These are phyloP conservation scores for Caenorhabditis angaria DNA, from an alignment of 2,888 invertebrate genomes.

Conservation along the genomic window DNA sequence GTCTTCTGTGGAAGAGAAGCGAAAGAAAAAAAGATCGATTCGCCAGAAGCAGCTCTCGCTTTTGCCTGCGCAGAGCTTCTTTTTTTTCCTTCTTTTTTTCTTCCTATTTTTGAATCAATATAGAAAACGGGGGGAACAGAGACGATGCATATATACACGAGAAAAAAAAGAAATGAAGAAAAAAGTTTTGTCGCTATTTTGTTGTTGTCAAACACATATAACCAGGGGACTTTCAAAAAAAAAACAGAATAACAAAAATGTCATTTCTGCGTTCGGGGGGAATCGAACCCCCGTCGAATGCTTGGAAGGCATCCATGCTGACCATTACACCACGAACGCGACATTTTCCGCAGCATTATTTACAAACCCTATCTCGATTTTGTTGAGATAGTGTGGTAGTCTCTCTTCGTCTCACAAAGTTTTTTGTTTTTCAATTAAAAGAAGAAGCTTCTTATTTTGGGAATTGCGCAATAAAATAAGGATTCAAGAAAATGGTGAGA, in stretches of 20 bases:
- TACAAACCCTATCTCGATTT: neutral
- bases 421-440: neutral
- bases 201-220: slow-evolving; percentile 10
- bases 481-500: neutral
- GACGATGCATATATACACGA: neutral
- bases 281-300: slow-evolving; percentile 64
- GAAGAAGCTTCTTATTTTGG: too few species aligned
- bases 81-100: slow-evolving; percentile 8
- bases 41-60: slow-evolving; percentile 30
- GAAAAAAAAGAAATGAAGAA: neutral
- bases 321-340: slow-evolving; percentile 64
- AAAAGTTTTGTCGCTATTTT: slow-evolving; percentile 10
- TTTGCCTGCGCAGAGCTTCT: slow-evolving; percentile 24
- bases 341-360: neutral
- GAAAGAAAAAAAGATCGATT: slow-evolving; percentile 9
- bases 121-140: neutral
- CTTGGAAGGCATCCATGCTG: slow-evolving; percentile 65
- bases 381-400: neutral
- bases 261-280: slow-evolving; percentile 61
- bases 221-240: slow-evolving; percentile 1
- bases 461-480: too few species aligned
- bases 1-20: slow-evolving; percentile 17
- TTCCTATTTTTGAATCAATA: slow-evolving; percentile 16
- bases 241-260: slow-evolving; percentile 20
- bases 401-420: neutral